Base-by-base conservation (phyloP, 2,113 vertebrate species). In the Hippocampus guttulatus region DNA sequence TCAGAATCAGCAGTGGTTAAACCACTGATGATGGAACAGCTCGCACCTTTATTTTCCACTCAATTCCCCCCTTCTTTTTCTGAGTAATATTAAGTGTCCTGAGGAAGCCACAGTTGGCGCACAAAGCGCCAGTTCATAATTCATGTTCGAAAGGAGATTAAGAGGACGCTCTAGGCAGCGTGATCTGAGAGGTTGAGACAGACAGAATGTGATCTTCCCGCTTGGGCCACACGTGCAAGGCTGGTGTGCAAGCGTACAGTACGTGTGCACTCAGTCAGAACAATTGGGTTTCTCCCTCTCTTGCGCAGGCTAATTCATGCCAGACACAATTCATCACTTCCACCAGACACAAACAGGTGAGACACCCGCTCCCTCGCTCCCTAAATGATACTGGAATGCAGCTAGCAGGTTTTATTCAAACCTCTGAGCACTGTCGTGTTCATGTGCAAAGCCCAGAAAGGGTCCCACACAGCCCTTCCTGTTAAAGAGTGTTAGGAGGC, bases 81-180 rank as follows among this genome's bases (percentile, higher is more conserved):
- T 94, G 93, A 96, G 94, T 93, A 93, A 95, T 93, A 95, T 95
- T 96, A 96, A 97, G 95, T 96, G 95, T 96, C 95, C 94, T 96
- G 96, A 94, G 96, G 96, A 97, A 95, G 94, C 91, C 92, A 84
- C 90, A 89, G 86, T 90, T 88, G 71, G 91, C 93, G 89, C 92
- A 93, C 76, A 90, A 92, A 89, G 92, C 88, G 82, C 88, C 88
- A 93, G 93, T 94, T 95, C 92, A 92, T 94, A 94, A 96, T 96
- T 94, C 95, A 94, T 92, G 94, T 95, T 94, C 91, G 93, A 91
- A 75, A 90, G 78, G 89, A 93, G 89, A 93, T 95, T 96, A 96
- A 95, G 91, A 89, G 86, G 85, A 90, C 90, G 93, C 85, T 85
- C 85, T 87, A 84, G 79, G 80, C 76, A 86, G 89, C 63, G 71